Base-by-base conservation (phyloP, 2,113 vertebrate genomes). In the Pontoporia blainvillei region DNA sequence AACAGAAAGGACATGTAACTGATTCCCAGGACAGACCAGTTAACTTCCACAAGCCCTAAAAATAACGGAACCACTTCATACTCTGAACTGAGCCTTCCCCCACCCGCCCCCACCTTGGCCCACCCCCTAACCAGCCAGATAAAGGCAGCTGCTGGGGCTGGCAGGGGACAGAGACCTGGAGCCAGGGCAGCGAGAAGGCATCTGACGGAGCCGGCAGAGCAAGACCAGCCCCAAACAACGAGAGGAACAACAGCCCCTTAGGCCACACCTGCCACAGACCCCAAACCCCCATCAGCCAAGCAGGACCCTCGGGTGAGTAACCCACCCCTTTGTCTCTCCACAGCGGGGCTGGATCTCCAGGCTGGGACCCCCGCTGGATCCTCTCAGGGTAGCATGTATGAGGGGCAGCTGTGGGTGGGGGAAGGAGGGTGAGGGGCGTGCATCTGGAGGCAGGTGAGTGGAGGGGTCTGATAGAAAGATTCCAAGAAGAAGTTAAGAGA, bases 61-160 rank as follows among this genome's bases (percentile, higher is more conserved):
- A 98, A 98, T 98, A 98, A 91, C 96, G 5, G 3, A 79, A 52
- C 96, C 95, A 97, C 97, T 98, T 98, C 97, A 98, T 95, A 34
- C 83, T 96, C 97, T 79, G 67, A 96, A 96, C 97, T 94, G 96
- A 97, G 91, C 96, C 62, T 79, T 85, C 29, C 36, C 62, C 73
- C 17, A 1, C 71, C 86, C 10, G 0, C 96, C 90, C 95, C 94
- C 95, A 11, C 89, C 46, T 54, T 12, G 76, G n/a, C 96, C 93
- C 97, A 71, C 79, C 90, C 91, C 61, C 78, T 27, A 5, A 20
- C 49, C 88, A 83, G 81, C 49, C 23, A 96, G 96, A 98, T 98
- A 98, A 98, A 97, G 91, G 96, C 97, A 97, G 97, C 97, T 96
- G 97, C 97, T n/a, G 10, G 57, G 86, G 3, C 92, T 79, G 95